A percentile compares a stretch with the other conserved stretches of the same genome.
Conservation (phyloP, 2,888 invertebrate genomes). For the Microctonus brassicae region DNA sequence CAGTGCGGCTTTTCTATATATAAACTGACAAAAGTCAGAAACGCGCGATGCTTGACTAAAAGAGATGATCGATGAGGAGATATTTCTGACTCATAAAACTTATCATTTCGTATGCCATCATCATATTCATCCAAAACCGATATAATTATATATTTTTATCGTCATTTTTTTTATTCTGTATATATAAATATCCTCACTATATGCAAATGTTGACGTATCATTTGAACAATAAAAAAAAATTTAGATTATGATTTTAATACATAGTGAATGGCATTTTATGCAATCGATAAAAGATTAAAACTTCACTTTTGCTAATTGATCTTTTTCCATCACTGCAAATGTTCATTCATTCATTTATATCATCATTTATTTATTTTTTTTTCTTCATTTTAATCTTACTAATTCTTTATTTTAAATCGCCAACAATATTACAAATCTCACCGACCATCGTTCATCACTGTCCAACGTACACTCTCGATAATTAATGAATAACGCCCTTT, state of each 20-base stretch:
- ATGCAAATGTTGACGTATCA: neutral
- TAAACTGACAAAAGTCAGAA: slow-evolving; percentile 57
- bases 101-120: slow-evolving; percentile 33
- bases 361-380: slow-evolving; percentile 29
- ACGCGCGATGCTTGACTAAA: slow-evolving; percentile 51
- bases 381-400: slow-evolving; percentile 34
- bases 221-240: neutral
- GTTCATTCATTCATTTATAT: slow-evolving; percentile 32
- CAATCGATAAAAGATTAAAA: slow-evolving; percentile 43
- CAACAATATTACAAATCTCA: slow-evolving; percentile 43
- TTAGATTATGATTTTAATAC: neutral
- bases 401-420: slow-evolving; percentile 44
- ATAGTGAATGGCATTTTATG: slow-evolving; percentile 19
- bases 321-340: slow-evolving; percentile 30
- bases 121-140: slow-evolving; percentile 61
- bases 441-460: slow-evolving; percentile 50
- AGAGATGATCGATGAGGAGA: slow-evolving; percentile 68
- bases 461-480: slow-evolving; percentile 42
- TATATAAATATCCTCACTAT: slow-evolving; percentile 5
- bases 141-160: slow-evolving; percentile 61
- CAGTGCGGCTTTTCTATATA: slow-evolving; percentile 10
- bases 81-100: slow-evolving; percentile 59
- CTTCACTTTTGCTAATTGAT: slow-evolving; percentile 37
- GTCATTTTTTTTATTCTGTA: neutral
- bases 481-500: slow-evolving; percentile 49